These are phyloP conservation scores for Lophotriccus pileatus DNA, from an alignment of 2,797 vertebrate species.

Conservation along the genomic window DNA sequence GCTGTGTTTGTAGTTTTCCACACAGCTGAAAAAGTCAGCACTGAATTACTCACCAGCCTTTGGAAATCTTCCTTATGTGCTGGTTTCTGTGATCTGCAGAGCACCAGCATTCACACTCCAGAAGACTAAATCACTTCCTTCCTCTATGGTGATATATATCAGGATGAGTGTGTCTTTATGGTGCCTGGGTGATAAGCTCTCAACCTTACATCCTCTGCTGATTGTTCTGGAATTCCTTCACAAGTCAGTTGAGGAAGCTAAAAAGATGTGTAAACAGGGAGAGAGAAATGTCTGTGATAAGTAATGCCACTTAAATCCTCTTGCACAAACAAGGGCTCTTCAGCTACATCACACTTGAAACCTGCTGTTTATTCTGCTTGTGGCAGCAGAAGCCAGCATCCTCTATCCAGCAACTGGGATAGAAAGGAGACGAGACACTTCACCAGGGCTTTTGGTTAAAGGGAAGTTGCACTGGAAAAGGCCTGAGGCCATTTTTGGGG, in stretches of 20 bases:
- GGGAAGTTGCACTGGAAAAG: background rate
- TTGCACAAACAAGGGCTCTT: background rate
- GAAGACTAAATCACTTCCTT: constrained; percentile 25
- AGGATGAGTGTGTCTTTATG: background rate
- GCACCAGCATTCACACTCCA: background rate
- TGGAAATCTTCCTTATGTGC: background rate
- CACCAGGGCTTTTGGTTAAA: background rate
- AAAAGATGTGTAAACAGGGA: constrained; percentile 25
- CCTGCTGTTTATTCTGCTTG: background rate
- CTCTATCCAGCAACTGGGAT: background rate
- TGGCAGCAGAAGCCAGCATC: background rate
- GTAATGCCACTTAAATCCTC: background rate
- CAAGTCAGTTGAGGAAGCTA: constrained; percentile 2
- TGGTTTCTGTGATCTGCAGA: background rate
- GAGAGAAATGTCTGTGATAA: background rate
- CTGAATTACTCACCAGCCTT: constrained; percentile 57
- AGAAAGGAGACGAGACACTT: background rate
- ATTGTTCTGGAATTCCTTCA: constrained; percentile 51
- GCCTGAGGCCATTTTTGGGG: background rate
- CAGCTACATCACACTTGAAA: background rate
- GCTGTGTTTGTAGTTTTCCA: constrained; percentile 62
- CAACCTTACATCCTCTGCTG: constrained; percentile 6
- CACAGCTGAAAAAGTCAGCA: constrained; percentile 29
- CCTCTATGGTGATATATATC: constrained; percentile 1
- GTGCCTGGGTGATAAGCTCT: constrained; percentile 23